Evolutionary conservation across 2,113 vertebrate genomes (phyloP), one percentile per base, ranked within the genome.

Genomic region (Varanus komodoensis): DNA sequence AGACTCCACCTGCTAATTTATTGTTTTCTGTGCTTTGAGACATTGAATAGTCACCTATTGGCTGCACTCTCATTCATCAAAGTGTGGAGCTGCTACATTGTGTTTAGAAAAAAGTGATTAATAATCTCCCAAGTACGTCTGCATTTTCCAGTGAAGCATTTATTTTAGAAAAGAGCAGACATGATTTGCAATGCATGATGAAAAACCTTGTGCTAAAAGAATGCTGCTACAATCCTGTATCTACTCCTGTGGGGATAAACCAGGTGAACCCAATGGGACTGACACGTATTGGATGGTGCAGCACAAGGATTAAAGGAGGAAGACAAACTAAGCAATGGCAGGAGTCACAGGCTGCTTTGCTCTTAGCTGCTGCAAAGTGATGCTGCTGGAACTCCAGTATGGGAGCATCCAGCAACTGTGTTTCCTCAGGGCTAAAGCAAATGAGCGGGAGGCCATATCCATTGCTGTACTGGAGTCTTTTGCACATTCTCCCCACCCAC

Each of bases 1-100:
- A 83, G 79, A 71, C 80, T 77, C 83, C n/a, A 91, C 69, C 85
- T 75, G 52, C 89, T 82, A 91, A 91, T 91, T 83, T 91, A 83
- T 91, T 82, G 50, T 86, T 87, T 90, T 90, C 84, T 48, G 34
- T 74, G 48, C 68, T 87, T 50, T 82, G 71, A 74, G 69, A 68
- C 23, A 75, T 77, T 80, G 89, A 85, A 80, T 90, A 85, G 75
- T 90, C 89, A 86, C 50, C 79, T 90, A 68, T 78, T 69, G 64
- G 44, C 27, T 77, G 52, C 80, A 52, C 34, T 38, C 79, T 75
- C 79, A 87, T 87, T 91, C 48, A 91, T 91, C 89, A 91, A 91
- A 91, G 68, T 15, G 48, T 78, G 89, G 69, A 68, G 57, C 54
- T 83, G 15, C 27, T 74, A 61, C 48, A 71, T 34, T 87, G 32